These are phyloP conservation scores for Eutrigla gurnardus DNA, from an alignment of 2,797 vertebrate genomes.

Conservation along the genomic window DNA sequence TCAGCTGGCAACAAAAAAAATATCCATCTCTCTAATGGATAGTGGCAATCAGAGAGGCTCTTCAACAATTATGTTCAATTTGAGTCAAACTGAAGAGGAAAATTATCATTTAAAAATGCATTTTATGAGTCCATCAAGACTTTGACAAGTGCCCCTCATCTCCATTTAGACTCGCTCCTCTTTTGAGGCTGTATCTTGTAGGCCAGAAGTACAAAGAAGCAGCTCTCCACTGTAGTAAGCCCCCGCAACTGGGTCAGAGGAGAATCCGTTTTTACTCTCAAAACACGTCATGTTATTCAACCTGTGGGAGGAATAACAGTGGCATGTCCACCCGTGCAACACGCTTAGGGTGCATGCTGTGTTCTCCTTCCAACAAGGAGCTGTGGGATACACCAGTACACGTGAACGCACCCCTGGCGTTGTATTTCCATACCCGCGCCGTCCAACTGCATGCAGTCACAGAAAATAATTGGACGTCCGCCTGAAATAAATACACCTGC, in stretches of 20 bases:
- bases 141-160: neutral
- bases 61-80: slow-evolving; percentile 28
- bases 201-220: neutral
- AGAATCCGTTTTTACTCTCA: slow-evolving; percentile 31
- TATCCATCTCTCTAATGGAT: neutral
- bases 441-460: neutral
- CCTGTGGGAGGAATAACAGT: slow-evolving; percentile 4
- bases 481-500: neutral
- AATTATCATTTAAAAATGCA: neutral
- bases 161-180: neutral
- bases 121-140: slow-evolving; percentile 18
- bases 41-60: neutral
- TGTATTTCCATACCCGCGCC: neutral
- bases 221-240: neutral
- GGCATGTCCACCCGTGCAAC: slow-evolving; percentile 8
- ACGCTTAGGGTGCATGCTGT: neutral
- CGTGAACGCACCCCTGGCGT: neutral
- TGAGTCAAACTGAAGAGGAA: neutral
- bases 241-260: slow-evolving; percentile 35
- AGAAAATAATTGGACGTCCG: neutral
- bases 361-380: neutral
- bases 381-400: neutral
- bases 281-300: slow-evolving; percentile 13
- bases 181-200: neutral
- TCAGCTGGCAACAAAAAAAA: slow-evolving; percentile 36